Evolutionary conservation across 2,797 vertebrate species (phyloP).

Genomic region (Perodicticus potto): DNA sequence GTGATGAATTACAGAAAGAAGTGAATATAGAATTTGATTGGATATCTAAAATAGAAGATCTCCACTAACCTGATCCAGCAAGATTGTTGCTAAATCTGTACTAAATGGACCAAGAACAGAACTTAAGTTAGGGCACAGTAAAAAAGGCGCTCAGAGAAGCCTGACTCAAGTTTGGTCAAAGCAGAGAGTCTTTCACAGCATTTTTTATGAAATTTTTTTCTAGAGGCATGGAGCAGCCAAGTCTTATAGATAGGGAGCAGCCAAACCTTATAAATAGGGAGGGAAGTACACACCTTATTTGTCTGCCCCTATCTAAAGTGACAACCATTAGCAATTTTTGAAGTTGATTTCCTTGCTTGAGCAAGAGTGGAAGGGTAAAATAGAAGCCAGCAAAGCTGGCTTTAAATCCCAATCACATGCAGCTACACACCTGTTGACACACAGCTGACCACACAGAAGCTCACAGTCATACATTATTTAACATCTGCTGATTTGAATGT

Average conservation of each 20-base stretch:
- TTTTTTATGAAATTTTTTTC: neutral
- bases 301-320: neutral
- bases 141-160: neutral
- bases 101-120: neutral
- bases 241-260: neutral
- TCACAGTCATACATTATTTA: neutral
- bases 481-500: neutral
- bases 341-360: neutral
- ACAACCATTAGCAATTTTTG: neutral
- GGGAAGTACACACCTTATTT: neutral
- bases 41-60: neutral
- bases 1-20: neutral
- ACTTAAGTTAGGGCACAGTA: no score
- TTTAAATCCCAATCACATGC: neutral
- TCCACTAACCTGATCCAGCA: neutral
- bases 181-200: no score
- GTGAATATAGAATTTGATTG: neutral
- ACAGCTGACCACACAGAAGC: accelerated
- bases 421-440: neutral
- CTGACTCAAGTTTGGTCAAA: neutral
- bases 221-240: neutral
- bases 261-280: neutral
- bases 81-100: neutral
- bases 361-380: neutral
- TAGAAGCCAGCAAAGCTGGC: neutral